Conservation (phyloP, 2,797 vertebrate genomes). For the Acestrorhynchus altus region DNA sequence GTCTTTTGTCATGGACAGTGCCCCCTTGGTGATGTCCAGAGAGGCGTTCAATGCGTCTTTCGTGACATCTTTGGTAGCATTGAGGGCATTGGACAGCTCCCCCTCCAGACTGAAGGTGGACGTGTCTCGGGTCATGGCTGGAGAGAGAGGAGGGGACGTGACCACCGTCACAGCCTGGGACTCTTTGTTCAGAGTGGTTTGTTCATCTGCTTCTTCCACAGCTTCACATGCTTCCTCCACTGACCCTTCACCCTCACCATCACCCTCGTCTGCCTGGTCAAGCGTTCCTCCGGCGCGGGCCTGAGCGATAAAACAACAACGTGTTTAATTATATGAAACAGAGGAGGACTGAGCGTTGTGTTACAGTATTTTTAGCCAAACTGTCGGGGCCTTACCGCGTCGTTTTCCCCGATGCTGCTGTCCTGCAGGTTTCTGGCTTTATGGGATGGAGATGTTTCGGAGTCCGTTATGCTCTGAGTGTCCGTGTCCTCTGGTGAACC, state of each 20-base stretch:
- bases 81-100: slow-evolving; percentile 89
- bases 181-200: slow-evolving; percentile 30
- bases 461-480: slow-evolving; percentile 89
- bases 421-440: slow-evolving; percentile 67
- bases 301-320: not conserved
- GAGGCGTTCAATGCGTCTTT: slow-evolving; percentile 92
- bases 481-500: slow-evolving; percentile 84
- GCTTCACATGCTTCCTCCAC: slow-evolving; percentile 88
- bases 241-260: slow-evolving; percentile 75
- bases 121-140: slow-evolving; percentile 66
- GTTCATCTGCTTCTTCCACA: slow-evolving; percentile 78
- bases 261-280: slow-evolving; percentile 60
- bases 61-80: slow-evolving; percentile 90
- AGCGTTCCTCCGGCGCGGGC: not conserved
- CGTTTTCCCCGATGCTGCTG: slow-evolving; percentile 64
- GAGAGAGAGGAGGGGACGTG: slow-evolving; percentile 69
- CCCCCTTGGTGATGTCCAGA: slow-evolving; percentile 94
- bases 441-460: slow-evolving; percentile 84
- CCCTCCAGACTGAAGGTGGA: slow-evolving; percentile 86
- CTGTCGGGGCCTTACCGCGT: not conserved
- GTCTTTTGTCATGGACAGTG: slow-evolving; percentile 92
- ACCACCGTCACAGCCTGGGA: slow-evolving; percentile 48
- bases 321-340: too few relatives aligned
- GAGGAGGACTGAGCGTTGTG: too few relatives aligned
- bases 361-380: too few relatives aligned